Conservation (phyloP, 2,113 vertebrate species). For the Alexandromys fortis region DNA sequence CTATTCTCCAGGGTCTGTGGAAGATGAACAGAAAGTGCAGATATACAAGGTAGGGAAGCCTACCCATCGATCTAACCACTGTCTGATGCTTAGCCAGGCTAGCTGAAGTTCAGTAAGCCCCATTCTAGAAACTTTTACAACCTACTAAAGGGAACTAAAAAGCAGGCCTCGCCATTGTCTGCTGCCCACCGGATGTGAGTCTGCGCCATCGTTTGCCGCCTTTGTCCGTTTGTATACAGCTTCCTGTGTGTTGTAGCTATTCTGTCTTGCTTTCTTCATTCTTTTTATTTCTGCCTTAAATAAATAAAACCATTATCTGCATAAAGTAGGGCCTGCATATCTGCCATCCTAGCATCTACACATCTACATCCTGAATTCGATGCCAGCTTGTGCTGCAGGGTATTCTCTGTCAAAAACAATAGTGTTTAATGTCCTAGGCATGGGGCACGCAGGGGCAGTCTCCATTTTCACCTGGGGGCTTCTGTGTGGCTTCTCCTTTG, state of each 20-base stretch:
- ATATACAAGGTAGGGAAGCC: neutral
- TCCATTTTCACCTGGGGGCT: conserved; percentile 8
- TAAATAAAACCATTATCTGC: neutral
- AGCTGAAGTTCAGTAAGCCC: neutral
- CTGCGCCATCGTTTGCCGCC: neutral
- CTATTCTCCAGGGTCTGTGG: neutral
- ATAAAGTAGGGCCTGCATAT: neutral
- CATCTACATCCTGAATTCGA: neutral
- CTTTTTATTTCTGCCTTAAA: neutral
- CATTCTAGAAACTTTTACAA: neutral
- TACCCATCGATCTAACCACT: neutral
- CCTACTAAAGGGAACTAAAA: neutral
- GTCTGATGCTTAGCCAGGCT: neutral
- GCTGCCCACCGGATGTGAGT: neutral
- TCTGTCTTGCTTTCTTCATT: neutral
- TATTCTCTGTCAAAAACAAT: neutral
- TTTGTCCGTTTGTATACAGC: neutral
- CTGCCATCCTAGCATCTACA: neutral
- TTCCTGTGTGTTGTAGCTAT: neutral
- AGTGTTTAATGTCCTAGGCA: neutral
- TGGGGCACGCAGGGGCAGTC: neutral
- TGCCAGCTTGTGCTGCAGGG: neutral
- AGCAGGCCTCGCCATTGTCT: neutral
- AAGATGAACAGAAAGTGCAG: neutral
- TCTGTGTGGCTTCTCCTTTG: neutral